Conservation (phyloP, 2,888 invertebrate species). For the Lymantria monacha region DNA sequence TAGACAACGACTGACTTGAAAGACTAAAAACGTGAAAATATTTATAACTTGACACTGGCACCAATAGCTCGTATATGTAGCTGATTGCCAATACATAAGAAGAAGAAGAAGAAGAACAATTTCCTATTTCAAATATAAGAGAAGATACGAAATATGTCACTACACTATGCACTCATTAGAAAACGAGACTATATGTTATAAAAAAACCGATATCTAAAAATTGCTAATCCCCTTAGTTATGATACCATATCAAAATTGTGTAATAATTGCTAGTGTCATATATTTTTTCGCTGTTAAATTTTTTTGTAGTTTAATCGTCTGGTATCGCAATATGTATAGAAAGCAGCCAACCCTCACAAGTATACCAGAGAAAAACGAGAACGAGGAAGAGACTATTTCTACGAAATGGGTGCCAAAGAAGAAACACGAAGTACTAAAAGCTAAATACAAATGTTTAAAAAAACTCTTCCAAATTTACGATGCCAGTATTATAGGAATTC, state of each 20-base stretch:
- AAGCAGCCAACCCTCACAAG: conserved; percentile 48
- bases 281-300: conserved; percentile 59
- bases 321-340: conserved; percentile 43
- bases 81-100: too few species aligned
- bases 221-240: conserved; percentile 48
- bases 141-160: conserved; percentile 44
- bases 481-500: conserved; percentile 62
- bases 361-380: conserved; percentile 60
- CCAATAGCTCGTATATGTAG: too few species aligned
- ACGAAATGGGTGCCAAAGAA: conserved; percentile 73
- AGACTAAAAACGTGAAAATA: too few species aligned
- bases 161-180: conserved; percentile 46
- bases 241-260: conserved; percentile 63
- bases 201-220: conserved; percentile 32
- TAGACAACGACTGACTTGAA: too few species aligned
- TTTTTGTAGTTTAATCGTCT: conserved; percentile 36
- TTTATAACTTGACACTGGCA: too few species aligned
- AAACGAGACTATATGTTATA: conserved; percentile 23
- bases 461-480: conserved; percentile 74
- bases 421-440: conserved; percentile 71
- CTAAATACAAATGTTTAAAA: conserved; percentile 73
- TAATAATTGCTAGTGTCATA: conserved; percentile 51
- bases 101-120: not conserved
- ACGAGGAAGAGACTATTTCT: conserved; percentile 41
- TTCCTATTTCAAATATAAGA: not conserved